Evolutionary conservation across 2,797 vertebrate genomes (phyloP), one percentile per base, ranked within the genome.

Genomic region (Philypnodon macrostomus): DNA sequence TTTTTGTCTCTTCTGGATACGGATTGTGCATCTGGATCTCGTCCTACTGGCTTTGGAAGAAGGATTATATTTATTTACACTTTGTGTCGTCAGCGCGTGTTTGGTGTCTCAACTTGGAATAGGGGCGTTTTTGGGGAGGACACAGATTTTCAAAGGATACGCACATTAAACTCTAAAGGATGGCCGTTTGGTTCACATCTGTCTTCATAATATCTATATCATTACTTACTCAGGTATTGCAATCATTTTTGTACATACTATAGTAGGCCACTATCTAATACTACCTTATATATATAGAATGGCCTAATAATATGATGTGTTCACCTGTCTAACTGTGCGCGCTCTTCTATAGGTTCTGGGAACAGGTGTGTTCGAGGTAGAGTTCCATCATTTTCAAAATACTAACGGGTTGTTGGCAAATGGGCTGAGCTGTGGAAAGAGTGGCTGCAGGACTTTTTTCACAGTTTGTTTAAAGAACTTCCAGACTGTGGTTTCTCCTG

Each of bases 341-440:
- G n/a, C 69, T 39, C 23, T 27, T 75, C 76, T 14, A n/a, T 61
- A 92, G 90, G 94, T 92, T 68, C 89, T 88, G 55, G 90, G 93
- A 89, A 92, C 93, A 59, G 95, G 95, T 74, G 93, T 98, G 85
- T 99, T 98, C 88, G 95, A 99, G 88, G 71, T 99, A 80, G 90
- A 95, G 70, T 93, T 99, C 76, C 94, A 93, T 79, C 93, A 97
- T 80, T 99, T 98, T 89, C 88, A 90, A 72, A 99, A 98, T 66
- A 87, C 88, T 64, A 87, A 85, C 62, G 92, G 92, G 71, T 83
- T 90, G 50, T 88, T 98, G 84, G 91, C 92, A 40, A 95, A 91
- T 68, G 95, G 94, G 53, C 83, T 73, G 58, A 77, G 86, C 47
- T 98, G 96, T 88, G 79, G 80, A 59, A 39, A 54, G 70, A 79